Conservation (phyloP, 2,113 vertebrate species). For the Ictalurus punctatus region DNA sequence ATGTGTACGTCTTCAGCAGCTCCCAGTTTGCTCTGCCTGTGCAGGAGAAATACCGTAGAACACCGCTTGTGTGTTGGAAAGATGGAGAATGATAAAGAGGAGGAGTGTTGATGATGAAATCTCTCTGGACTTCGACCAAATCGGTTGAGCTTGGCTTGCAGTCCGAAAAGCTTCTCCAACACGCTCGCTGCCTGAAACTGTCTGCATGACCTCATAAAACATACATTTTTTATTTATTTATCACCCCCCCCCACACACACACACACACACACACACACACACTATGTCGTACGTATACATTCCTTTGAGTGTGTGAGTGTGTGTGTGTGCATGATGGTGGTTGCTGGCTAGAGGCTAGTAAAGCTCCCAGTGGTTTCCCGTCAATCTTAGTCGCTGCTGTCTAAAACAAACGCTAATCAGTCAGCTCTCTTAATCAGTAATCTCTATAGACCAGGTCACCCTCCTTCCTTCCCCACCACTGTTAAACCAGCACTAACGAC, state of each 20-base stretch:
- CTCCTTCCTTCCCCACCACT: constrained; percentile 36
- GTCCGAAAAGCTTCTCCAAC: constrained; percentile 25
- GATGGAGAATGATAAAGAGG: neutral
- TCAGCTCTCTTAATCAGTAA: constrained; percentile 52
- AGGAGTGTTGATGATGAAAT: constrained; percentile 58
- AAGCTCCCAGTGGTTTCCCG: constrained; percentile 47
- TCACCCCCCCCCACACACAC: too few species aligned
- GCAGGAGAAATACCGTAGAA: neutral
- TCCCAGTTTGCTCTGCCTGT: neutral
- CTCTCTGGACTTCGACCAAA: constrained; percentile 56
- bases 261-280: too few species aligned
- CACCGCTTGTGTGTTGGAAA: neutral
- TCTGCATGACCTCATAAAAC: neutral
- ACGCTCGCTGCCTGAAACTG: constrained; percentile 10
- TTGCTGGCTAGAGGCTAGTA: constrained; percentile 23
- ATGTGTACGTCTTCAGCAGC: neutral
- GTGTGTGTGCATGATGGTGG: constrained; percentile 12
- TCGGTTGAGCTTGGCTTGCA: constrained; percentile 28
- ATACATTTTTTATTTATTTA: neutral
- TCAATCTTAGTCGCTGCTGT: constrained; percentile 55
- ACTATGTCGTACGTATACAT: neutral
- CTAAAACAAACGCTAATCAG: constrained; percentile 68
- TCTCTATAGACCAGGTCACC: constrained; percentile 32
- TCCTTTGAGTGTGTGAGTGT: neutral
- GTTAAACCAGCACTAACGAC: constrained; percentile 50